Conservation (phyloP, 2,797 vertebrate genomes). For the Gila robusta region DNA sequence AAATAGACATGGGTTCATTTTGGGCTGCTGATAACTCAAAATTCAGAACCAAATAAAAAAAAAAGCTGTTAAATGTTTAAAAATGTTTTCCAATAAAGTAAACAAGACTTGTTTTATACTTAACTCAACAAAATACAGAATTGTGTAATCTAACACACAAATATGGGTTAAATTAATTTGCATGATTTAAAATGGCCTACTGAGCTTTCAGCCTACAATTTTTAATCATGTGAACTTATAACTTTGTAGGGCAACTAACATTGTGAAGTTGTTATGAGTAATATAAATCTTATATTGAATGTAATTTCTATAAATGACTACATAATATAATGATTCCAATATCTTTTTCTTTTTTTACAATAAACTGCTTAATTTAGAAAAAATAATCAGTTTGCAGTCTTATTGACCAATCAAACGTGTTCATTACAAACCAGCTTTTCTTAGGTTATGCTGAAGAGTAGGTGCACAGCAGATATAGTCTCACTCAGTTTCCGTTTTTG, state of each 20-base stretch:
- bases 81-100: no score
- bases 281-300: background rate
- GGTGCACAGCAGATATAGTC: slow-evolving; percentile 53
- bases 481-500: slow-evolving; percentile 46
- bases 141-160: no score
- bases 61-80: no score
- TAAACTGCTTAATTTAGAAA: background rate
- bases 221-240: background rate
- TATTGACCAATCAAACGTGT: background rate
- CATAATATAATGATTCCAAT: background rate
- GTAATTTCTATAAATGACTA: background rate
- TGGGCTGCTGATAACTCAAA: no score
- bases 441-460: background rate
- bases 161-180: no score
- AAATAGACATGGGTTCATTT: no score
- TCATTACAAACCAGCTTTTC: background rate
- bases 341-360: background rate
- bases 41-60: no score
- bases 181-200: no score
- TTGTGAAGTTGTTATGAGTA: background rate
- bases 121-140: no score
- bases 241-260: background rate
- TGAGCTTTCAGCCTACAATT: background rate
- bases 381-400: background rate
- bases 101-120: no score